Base-by-base conservation (phyloP, 2,888 invertebrate species). In the Polydrusus cervinus region DNA sequence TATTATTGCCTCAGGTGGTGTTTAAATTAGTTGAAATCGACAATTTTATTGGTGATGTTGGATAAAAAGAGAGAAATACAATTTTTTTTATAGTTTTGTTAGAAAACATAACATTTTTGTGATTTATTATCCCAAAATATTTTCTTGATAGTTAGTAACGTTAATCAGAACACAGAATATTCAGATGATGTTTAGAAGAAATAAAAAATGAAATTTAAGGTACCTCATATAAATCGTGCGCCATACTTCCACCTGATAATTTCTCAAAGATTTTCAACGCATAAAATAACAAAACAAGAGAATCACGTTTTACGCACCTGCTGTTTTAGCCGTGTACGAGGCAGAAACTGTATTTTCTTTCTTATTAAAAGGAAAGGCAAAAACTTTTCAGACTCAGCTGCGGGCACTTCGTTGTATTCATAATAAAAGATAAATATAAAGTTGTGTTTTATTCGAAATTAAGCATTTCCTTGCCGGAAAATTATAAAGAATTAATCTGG, bases 231-330 rank as follows among this genome's bases (percentile, higher is more conserved):
- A 60, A 34, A 60, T 38, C 57, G 38, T 38, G 38, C 57, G 8
- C 38, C 57, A 47, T 30, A 45, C 25, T 51, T 65, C 45, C 18
- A 53, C 40, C 53, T 53, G 67, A 40, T 67, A 67, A 67, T 67
- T 67, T 53, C 40, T 40, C 40, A 53, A 20, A 55, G 14, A 20
- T 51, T 67, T 66, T 55, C 38, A 62, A 55, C 38, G 55, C 53
- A 51, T 53, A 68, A 68, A 55, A 40, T 43, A 68, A 68, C 51
- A 64, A 64, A 45, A 45, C 38, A 53, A n/a, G 14, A 16, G 40
- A 62, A 71, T 71, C 71, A 71, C 62, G 62, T 71, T 64, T 51
- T 34, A 64, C 51, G 62, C 71, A 71, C 71, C 71, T 71, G 71
- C 62, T 51, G 53, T 43, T 53, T 45, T 64, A 57, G 14, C 25